Conservation (phyloP, 1,140 invertebrate species). For the Panulirus ornatus region DNA sequence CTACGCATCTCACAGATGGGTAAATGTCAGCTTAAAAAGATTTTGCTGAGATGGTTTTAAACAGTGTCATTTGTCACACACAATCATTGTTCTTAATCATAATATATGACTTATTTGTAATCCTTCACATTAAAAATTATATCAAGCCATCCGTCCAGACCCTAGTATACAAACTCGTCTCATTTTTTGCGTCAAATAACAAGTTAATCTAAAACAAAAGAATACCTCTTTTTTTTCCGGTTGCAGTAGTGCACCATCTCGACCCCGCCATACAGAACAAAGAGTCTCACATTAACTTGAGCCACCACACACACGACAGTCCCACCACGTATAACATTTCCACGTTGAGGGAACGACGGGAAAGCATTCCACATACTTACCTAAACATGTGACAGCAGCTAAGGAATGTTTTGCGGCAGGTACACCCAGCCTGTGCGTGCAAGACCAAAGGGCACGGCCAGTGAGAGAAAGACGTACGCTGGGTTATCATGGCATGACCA, state of each 20-base stretch:
- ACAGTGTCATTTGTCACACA: too few relatives aligned
- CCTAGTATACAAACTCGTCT: neutral
- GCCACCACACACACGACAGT: neutral
- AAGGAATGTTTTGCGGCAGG: neutral
- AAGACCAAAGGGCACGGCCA: slow-evolving; percentile 28
- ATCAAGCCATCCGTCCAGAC: neutral
- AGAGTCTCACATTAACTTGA: neutral
- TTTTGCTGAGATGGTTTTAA: too few relatives aligned
- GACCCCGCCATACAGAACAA: neutral
- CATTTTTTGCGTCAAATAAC: neutral
- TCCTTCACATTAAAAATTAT: neutral
- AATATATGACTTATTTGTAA: too few relatives aligned
- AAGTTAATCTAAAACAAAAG: slow-evolving; percentile 43
- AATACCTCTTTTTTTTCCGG: neutral
- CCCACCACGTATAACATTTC: neutral
- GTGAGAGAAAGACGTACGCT: neutral
- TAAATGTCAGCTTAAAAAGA: too few relatives aligned
- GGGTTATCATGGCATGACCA: slow-evolving; percentile 1
- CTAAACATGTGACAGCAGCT: neutral
- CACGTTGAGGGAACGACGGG: neutral
- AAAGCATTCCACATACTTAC: neutral
- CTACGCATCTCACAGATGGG: too few relatives aligned
- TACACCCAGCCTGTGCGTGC: neutral
- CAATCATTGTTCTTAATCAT: too few relatives aligned
- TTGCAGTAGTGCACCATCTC: neutral